phyloP scores from a whole-genome alignment of 2,113 vertebrate genomes.

The Cranoglanis bouderius region DNA sequence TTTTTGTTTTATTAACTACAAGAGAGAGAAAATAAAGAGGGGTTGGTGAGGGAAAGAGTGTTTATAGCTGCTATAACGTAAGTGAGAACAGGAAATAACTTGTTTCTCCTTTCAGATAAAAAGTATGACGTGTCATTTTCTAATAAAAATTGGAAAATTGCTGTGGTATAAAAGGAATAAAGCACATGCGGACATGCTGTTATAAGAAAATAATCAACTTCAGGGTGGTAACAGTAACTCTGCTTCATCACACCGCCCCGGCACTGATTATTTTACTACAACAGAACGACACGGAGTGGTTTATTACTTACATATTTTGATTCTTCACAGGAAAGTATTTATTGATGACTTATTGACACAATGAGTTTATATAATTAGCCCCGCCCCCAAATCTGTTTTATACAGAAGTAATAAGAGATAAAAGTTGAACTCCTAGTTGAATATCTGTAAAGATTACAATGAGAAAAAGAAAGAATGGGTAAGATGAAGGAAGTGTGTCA shows the following conservation, averaged over 20 bases:
- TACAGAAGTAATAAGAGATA: neutral
- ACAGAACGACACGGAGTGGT: neutral
- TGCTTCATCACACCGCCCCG: neutral
- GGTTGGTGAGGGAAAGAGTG: too few relatives aligned
- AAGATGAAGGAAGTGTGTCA: neutral
- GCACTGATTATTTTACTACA: neutral
- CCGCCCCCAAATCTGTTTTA: neutral
- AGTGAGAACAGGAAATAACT: too few relatives aligned
- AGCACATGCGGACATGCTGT: too few relatives aligned
- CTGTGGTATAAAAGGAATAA: too few relatives aligned
- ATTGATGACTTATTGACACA: neutral
- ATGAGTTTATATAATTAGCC: neutral
- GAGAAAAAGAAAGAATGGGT: neutral
- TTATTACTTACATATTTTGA: neutral
- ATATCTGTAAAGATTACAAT: neutral
- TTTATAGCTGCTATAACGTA: too few relatives aligned
- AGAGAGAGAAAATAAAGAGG: too few relatives aligned
- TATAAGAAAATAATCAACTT: too few relatives aligned
- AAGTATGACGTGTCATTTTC: too few relatives aligned
- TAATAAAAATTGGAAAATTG: too few relatives aligned
- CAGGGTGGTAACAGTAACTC: too few relatives aligned
- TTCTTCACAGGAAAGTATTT: neutral
- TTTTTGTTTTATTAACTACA: neutral
- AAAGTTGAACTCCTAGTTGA: neutral
- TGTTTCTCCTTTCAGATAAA: too few relatives aligned